phyloP scores from a whole-genome alignment of 1,140 invertebrate genomes.

The Bradysia coprophila region DNA sequence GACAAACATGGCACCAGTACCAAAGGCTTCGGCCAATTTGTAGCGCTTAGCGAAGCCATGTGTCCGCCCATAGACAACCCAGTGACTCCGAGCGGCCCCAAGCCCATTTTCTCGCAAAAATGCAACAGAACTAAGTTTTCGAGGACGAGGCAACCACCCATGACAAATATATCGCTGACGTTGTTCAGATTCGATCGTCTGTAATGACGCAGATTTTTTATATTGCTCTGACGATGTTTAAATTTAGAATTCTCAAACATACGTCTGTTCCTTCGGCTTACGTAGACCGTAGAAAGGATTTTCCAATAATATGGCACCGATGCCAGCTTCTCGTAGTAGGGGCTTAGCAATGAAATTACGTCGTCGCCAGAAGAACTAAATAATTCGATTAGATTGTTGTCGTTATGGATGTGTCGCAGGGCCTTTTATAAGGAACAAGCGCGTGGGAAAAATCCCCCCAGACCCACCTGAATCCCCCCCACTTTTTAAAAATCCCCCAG shows the following conservation, averaged over 20 bases:
- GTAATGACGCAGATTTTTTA: slow-evolving; percentile 7
- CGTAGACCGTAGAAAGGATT: slow-evolving; percentile 93
- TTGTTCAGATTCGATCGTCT: slow-evolving; percentile 85
- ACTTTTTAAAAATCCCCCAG: too few species aligned
- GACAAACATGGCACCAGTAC: slow-evolving; percentile 88
- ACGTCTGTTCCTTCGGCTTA: slow-evolving; percentile 85
- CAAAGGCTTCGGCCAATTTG: slow-evolving; percentile 85
- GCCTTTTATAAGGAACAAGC: too few species aligned
- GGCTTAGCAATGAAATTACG: slow-evolving; percentile 81
- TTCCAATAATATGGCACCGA: slow-evolving; percentile 87
- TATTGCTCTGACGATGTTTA: too few species aligned
- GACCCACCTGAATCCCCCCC: too few species aligned
- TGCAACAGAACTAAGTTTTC: slow-evolving; percentile 84
- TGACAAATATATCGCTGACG: slow-evolving; percentile 97
- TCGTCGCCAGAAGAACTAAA: slow-evolving; percentile 82
- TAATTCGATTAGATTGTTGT: too few species aligned
- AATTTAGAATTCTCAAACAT: slow-evolving; percentile 4
- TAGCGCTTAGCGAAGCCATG: slow-evolving; percentile 93
- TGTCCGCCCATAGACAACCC: slow-evolving; percentile 99
- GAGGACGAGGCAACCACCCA: slow-evolving; percentile 92
- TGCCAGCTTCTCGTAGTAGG: slow-evolving; percentile 71
- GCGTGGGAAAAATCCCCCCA: too few species aligned
- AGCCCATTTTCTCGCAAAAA: slow-evolving; percentile 78
- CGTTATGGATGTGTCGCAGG: slow-evolving; percentile 7
- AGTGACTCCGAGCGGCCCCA: slow-evolving; percentile 79